A percentile compares a stretch with the other conserved stretches of the same genome.
These are phyloP conservation scores for Dendropsophus ebraccatus DNA, from an alignment of 2,113 vertebrate species.

Conservation along the genomic window DNA sequence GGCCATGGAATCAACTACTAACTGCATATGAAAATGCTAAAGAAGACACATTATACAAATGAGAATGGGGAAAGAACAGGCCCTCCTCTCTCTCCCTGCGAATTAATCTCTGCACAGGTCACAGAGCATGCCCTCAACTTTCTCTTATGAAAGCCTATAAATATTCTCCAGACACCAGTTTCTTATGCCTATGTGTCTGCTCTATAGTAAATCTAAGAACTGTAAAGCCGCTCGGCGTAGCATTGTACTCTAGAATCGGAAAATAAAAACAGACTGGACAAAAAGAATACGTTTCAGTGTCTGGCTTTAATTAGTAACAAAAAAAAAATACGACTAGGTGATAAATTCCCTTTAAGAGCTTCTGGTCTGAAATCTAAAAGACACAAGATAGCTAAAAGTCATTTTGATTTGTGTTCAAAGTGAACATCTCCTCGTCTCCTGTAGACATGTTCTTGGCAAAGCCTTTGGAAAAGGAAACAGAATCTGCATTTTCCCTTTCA, in stretches of 20 bases:
- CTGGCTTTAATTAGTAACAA: background rate
- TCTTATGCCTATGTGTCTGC: too few species aligned
- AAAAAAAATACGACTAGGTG: too few species aligned
- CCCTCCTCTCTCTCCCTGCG: too few species aligned
- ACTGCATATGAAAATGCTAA: too few species aligned
- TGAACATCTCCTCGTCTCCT: constrained; percentile 38
- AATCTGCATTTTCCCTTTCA: constrained; percentile 40
- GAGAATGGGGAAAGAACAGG: too few species aligned
- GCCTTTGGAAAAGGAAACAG: constrained; percentile 39
- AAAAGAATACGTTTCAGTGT: background rate
- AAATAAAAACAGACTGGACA: background rate
- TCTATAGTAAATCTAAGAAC: background rate
- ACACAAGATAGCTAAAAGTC: background rate
- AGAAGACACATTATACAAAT: too few species aligned
- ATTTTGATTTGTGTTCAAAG: constrained; percentile 44
- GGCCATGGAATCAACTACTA: too few species aligned
- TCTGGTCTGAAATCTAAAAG: background rate
- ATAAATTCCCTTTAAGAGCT: background rate
- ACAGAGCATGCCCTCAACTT: too few species aligned
- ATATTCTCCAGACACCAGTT: too few species aligned
- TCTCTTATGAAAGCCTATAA: too few species aligned
- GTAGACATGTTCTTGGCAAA: constrained; percentile 53
- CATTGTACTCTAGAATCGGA: background rate
- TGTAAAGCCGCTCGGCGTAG: background rate
- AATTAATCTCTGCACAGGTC: too few species aligned